Percentiles rank a stretch among this genome's conserved stretches.
These are phyloP conservation scores for Scytalopus superciliaris DNA, from an alignment of 2,113 vertebrate species.

Conservation along the genomic window DNA sequence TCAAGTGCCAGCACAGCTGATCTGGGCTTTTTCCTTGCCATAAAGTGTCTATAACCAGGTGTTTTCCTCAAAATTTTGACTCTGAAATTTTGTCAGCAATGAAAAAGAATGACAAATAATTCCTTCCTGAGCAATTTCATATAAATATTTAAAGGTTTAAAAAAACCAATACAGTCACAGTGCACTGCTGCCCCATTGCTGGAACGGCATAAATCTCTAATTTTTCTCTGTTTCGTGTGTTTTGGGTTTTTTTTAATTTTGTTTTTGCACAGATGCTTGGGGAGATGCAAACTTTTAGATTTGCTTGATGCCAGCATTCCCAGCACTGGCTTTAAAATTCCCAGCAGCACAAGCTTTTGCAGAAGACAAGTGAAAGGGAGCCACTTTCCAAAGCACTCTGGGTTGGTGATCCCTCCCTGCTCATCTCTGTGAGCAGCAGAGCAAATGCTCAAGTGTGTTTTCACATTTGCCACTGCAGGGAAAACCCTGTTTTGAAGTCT, in stretches of 20 bases:
- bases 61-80: background rate
- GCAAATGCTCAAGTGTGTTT: background rate
- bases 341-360: background rate
- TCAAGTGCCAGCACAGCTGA: background rate
- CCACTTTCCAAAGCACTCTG: rapidly evolving
- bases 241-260: background rate
- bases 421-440: background rate
- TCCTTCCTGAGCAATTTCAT: background rate
- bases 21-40: background rate
- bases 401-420: background rate
- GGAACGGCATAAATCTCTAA: background rate
- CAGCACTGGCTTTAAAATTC: background rate
- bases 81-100: background rate
- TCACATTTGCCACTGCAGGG: background rate
- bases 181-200: background rate
- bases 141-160: background rate
- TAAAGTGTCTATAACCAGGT: background rate
- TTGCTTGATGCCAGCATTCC: background rate
- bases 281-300: background rate
- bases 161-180: too few relatives aligned
- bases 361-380: background rate
- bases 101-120: background rate
- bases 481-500: background rate
- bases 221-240: background rate
- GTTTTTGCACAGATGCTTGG: background rate